Evolutionary conservation across 2,888 invertebrate species (phyloP).

Genomic region (Pimpla rufipes): DNA sequence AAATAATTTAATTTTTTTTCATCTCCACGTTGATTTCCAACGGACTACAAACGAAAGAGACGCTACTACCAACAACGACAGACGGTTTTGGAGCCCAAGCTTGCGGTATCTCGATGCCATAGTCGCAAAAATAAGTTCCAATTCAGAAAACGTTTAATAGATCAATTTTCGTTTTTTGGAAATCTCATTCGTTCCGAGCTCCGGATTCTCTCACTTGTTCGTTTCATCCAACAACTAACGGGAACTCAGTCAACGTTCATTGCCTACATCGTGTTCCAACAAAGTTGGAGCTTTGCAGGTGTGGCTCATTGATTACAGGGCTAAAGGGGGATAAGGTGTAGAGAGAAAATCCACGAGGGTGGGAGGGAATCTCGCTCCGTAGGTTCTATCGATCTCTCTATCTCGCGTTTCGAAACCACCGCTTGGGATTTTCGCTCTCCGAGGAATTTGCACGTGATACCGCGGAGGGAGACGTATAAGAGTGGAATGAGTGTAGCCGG

Average conservation of each 20-base stretch:
- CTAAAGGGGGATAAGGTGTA: not conserved
- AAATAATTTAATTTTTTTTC: too few relatives aligned
- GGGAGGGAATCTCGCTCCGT: constrained; percentile 22
- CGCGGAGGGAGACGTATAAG: constrained; percentile 23
- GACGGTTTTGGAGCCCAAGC: too few relatives aligned
- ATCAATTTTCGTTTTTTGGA: too few relatives aligned
- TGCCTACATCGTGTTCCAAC: constrained; percentile 38
- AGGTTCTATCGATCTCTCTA: constrained; percentile 52
- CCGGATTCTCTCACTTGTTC: not conserved
- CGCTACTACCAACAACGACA: too few relatives aligned
- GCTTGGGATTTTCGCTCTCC: constrained; percentile 28
- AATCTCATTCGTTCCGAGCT: too few relatives aligned
- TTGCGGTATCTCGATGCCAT: too few relatives aligned
- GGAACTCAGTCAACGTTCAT: constrained; percentile 42
- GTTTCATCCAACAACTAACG: constrained; percentile 29
- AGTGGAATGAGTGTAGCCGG: constrained; percentile 27
- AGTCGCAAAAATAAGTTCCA: too few relatives aligned
- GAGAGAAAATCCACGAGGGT: not conserved
- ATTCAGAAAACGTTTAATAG: too few relatives aligned
- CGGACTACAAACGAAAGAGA: too few relatives aligned
- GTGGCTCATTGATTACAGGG: constrained; percentile 47
- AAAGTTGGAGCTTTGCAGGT: constrained; percentile 39
- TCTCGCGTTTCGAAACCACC: constrained; percentile 43
- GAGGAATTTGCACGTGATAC: constrained; percentile 39
- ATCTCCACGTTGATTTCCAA: too few relatives aligned